Evolutionary conservation across 2,888 invertebrate species (phyloP), one percentile per base, ranked within the genome.

Genomic region (Melinaea marsaeus): DNA sequence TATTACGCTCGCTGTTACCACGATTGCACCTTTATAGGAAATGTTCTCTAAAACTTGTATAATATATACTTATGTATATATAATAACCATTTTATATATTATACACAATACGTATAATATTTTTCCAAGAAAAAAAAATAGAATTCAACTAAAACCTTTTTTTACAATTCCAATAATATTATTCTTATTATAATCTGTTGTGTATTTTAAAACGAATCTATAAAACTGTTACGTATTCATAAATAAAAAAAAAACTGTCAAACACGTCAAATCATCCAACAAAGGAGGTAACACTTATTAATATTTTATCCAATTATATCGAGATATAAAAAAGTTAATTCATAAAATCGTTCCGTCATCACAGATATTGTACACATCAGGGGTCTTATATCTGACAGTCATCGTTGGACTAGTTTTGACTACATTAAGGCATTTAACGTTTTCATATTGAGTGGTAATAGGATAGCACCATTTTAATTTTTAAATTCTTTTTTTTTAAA

Each of bases 271-370:
- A 67, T 3, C 61, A 61, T 55, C 66, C 63, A 67, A 70, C 69
- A 71, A 72, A 70, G 55, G 58, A 60, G 63, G 61, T 56, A 55
- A 60, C 74, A 76, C 71, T 80, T 82, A 85, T 84, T 83, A 86
- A 77, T 77, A 81, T 85, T 83, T 82, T 78, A 83, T 80, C 78
- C 80, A 83, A 86, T 87, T 82, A 83, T 81, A 82, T 80, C 71
- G 77, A 79, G 79, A 80, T 80, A 80, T 77, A 78, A 78, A 86
- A 85, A 84, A 80, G 73, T 79, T 81, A 81, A 82, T 81, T 78
- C 79, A 74, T 71, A 81, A 86, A 82, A 83, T 74, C 75, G 81
- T 79, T 81, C 79, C 77, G 88, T 88, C 86, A 88, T 80, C 77
- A 81, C 77, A 79, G 51, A 74, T 76, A 75, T 74, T 77, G 55